Percentiles rank a stretch among this genome's conserved stretches.
Conservation (phyloP, 2,888 invertebrate genomes). For the Caenorhabditis virilis region DNA sequence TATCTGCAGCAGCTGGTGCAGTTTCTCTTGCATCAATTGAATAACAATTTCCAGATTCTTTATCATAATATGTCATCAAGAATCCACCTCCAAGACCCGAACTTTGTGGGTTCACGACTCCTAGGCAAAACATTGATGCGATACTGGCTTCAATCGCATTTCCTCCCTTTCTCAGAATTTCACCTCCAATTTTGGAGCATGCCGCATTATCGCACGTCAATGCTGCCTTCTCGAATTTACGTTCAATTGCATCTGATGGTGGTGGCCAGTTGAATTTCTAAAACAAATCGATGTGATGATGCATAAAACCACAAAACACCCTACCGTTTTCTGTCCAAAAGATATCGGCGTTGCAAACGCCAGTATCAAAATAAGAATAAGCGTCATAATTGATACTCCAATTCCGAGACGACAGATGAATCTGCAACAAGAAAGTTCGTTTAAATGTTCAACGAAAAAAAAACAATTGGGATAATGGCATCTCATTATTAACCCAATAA, state of each 20-base stretch:
- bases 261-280: constrained; percentile 54
- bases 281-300: background rate
- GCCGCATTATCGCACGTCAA: constrained; percentile 67
- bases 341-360: constrained; percentile 9
- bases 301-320: background rate
- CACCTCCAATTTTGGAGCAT: constrained; percentile 60
- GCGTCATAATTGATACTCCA: constrained; percentile 13
- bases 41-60: constrained; percentile 56
- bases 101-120: constrained; percentile 82
- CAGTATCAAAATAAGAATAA: constrained; percentile 12
- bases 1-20: constrained; percentile 73
- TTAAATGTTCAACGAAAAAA: background rate
- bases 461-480: too few species aligned
- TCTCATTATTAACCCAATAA: too few species aligned
- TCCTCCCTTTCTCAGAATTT: constrained; percentile 76
- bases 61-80: constrained; percentile 81
- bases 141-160: constrained; percentile 84
- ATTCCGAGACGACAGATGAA: constrained; percentile 19
- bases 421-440: constrained; percentile 7
- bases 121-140: constrained; percentile 84
- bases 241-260: constrained; percentile 56
- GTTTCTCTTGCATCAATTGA: constrained; percentile 71
- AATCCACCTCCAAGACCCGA: constrained; percentile 90
- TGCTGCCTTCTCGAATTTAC: constrained; percentile 59
- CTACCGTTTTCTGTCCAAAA: background rate